A percentile compares a stretch with the other conserved stretches of the same genome.
Evolutionary conservation across 2,797 vertebrate genomes (phyloP).

Genomic region (Neostethus bicornis): DNA sequence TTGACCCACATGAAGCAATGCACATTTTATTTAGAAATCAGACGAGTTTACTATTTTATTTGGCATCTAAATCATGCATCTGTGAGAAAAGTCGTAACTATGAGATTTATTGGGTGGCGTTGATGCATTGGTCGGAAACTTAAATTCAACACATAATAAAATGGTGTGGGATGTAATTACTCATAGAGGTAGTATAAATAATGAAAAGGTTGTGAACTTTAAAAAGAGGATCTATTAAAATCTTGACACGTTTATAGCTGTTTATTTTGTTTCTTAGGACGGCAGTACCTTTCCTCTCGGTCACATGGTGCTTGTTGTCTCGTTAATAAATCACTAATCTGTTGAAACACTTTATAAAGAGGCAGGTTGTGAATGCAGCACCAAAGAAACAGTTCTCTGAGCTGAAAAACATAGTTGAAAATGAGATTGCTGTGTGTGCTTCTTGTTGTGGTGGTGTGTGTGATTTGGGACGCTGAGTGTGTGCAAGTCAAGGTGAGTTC

Average conservation of each 20-base stretch:
- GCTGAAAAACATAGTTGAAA: constrained; percentile 22
- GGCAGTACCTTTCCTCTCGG: not conserved
- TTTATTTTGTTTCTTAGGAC: constrained; percentile 20
- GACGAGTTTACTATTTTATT: constrained; percentile 29
- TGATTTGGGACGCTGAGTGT: constrained; percentile 22
- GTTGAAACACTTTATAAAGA: constrained; percentile 40
- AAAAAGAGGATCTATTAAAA: constrained; percentile 52
- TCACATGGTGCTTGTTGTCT: not conserved
- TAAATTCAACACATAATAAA: constrained; percentile 40
- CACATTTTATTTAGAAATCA: no score
- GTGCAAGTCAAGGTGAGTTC: constrained; percentile 66
- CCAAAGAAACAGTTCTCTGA: constrained; percentile 30
- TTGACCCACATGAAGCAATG: not conserved
- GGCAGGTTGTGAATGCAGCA: not conserved
- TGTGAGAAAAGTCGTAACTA: constrained; percentile 20
- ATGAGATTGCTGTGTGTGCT: constrained; percentile 48
- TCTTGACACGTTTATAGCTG: not conserved
- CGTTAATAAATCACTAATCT: constrained; percentile 54
- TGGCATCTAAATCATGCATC: constrained; percentile 16
- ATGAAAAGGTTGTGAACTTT: constrained; percentile 29
- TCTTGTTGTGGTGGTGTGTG: constrained; percentile 45
- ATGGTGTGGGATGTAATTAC: constrained; percentile 5
- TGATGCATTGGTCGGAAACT: constrained; percentile 7
- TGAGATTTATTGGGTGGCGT: constrained; percentile 48
- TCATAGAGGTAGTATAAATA: constrained; percentile 30